Evolutionary conservation across 2,113 vertebrate genomes (phyloP).

Genomic region (Colius striatus): DNA sequence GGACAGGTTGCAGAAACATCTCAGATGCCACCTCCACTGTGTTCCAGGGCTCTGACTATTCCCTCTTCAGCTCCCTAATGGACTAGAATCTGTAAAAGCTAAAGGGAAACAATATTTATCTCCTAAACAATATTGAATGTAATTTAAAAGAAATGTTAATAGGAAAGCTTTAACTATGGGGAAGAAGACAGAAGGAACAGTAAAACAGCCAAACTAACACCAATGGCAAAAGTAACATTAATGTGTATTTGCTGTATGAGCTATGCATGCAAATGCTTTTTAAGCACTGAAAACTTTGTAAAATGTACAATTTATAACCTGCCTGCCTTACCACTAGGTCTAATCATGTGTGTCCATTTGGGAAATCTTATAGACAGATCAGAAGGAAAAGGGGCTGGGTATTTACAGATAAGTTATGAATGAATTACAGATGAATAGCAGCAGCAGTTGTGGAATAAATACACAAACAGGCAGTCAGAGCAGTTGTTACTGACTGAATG

Average conservation of each 20-base stretch:
- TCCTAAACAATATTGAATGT: not conserved
- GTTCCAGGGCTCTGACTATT: not conserved
- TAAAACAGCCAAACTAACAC: not conserved
- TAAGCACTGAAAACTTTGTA: not conserved
- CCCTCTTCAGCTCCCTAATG: not conserved
- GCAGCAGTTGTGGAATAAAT: not conserved
- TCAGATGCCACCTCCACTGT: too few relatives aligned
- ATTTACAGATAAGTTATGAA: conserved; percentile 15
- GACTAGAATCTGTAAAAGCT: not conserved
- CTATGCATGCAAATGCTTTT: not conserved
- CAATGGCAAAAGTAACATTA: not conserved
- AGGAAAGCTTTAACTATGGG: not conserved
- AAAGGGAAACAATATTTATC: not conserved
- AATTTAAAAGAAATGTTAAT: not conserved
- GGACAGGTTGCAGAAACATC: not conserved
- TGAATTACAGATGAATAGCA: not conserved
- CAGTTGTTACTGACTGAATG: not conserved
- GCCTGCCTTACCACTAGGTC: not conserved
- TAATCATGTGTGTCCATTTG: not conserved
- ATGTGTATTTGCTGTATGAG: not conserved
- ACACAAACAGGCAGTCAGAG: not conserved
- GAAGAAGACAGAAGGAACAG: not conserved
- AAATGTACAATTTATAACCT: not conserved
- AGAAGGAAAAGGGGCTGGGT: not conserved
- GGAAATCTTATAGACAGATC: not conserved